Evolutionary conservation across 2,888 invertebrate species (phyloP), one percentile per base, ranked within the genome.

Genomic region (Caenorhabditis imperialis): DNA sequence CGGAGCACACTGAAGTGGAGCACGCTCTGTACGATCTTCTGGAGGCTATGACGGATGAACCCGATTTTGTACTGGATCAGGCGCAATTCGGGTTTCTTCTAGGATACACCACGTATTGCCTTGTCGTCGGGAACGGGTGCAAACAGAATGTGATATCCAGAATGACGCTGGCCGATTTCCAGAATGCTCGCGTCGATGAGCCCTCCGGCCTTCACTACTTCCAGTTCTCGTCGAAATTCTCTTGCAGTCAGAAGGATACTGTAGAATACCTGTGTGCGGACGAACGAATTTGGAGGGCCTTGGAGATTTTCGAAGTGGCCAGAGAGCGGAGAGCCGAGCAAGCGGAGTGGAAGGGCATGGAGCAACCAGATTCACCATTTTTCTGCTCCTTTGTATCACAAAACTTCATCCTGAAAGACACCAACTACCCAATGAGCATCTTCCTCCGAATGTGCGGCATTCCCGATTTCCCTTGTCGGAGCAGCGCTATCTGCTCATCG

Each of bases 381-480:
- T 30, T 55, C 42, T 47, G 47, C 47, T 47, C 47, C 5, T 47
- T 23, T 14, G 10, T 16, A 3, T 47, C 47, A 5, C 33, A 25
- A 20, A 14, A 5, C 20, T 6, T 18, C 1, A 25, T 44, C 10
- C 6, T 20, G 10, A 55, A 55, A 20, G 55, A 55, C 27, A 20
- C 30, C 7, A 44, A 55, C 18, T 55, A 55, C 30, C 44, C 44
- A 14, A 42, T 55, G 44, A 55, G 44, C n/a, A 42, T 44, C 20
- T 55, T 55, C 23, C 42, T 55, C 3, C 16, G 55, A 33, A 55
- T 55, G 55, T 55, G 55, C 16, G 55, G 55, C 18, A 42, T 55
- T 10, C 10, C 7, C 18, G 27, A 27, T 16, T 55, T n/a, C 10
- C 22, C 20, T 14, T 55, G 55, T n/a, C 16, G 55, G 8, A 30